A percentile compares a stretch with the other conserved stretches of the same genome.
These are phyloP conservation scores for Rynchops niger DNA, from an alignment of 2,113 vertebrate species.

Conservation along the genomic window DNA sequence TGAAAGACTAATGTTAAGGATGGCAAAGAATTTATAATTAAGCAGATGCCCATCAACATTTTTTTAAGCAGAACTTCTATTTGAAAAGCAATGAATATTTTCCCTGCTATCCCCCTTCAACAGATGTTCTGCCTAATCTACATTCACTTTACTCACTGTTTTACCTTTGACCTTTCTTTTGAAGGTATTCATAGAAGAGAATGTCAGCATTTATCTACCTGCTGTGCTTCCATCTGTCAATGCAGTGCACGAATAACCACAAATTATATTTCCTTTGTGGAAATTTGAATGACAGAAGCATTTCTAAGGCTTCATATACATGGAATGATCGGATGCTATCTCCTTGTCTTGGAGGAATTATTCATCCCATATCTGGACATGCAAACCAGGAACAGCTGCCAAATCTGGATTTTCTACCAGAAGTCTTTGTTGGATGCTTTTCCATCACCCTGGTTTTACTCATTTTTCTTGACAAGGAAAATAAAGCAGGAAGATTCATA, in stretches of 20 bases:
- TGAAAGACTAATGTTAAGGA: not conserved
- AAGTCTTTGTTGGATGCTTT: constrained; percentile 5
- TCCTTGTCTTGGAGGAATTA: constrained; percentile 63
- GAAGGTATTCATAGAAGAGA: constrained; percentile 75
- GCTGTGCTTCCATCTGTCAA: constrained; percentile 82
- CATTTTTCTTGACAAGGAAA: constrained; percentile 27
- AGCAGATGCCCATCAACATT: constrained; percentile 53
- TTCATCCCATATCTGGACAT: constrained; percentile 62
- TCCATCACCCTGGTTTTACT: not conserved
- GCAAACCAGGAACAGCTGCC: constrained; percentile 62
- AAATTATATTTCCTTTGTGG: constrained; percentile 78
- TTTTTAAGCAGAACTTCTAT: constrained; percentile 44
- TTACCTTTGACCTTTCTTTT: constrained; percentile 81
- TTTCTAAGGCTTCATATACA: constrained; percentile 64
- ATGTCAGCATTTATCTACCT: constrained; percentile 82
- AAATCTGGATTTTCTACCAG: constrained; percentile 42
- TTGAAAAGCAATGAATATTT: constrained; percentile 65
- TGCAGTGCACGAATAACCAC: constrained; percentile 62
- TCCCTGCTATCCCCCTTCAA: constrained; percentile 55
- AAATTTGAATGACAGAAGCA: constrained; percentile 77
- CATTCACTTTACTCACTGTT: constrained; percentile 71
- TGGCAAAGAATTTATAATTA: constrained; percentile 57
- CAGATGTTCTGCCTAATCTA: constrained; percentile 78
- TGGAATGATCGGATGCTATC: constrained; percentile 64
- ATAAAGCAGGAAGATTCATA: not conserved